Percentiles rank a stretch among this genome's conserved stretches.
phyloP scores from a whole-genome alignment of 2,888 invertebrate genomes.

The Fissipunctia ypsillon region DNA sequence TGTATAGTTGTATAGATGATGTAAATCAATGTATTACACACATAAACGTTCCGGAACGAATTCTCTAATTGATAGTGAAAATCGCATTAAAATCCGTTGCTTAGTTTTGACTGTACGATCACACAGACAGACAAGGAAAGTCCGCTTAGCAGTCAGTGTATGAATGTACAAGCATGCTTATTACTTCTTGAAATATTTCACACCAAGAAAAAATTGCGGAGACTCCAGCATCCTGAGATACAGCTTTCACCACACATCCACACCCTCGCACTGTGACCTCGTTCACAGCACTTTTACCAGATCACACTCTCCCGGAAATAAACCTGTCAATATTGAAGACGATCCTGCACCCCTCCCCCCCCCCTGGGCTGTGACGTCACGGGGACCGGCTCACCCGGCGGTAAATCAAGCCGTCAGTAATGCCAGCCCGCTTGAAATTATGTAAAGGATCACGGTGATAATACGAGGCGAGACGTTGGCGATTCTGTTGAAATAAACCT shows the following conservation, averaged over 20 bases:
- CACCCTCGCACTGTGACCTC: neutral
- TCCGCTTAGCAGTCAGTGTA: too few species aligned
- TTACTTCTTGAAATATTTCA: neutral
- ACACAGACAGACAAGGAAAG: too few species aligned
- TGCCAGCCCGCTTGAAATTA: slow-evolving; percentile 8
- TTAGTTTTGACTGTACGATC: too few species aligned
- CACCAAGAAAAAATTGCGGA: too few species aligned
- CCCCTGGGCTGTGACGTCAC: slow-evolving; percentile 25
- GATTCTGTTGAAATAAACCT: neutral
- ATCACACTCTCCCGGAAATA: slow-evolving; percentile 62
- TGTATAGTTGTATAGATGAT: too few species aligned
- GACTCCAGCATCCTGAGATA: neutral
- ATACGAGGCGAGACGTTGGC: neutral
- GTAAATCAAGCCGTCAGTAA: slow-evolving; percentile 37
- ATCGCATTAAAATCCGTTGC: too few species aligned
- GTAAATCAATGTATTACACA: too few species aligned
- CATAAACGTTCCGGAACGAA: too few species aligned
- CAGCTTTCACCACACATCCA: too few species aligned
- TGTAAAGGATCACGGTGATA: slow-evolving; percentile 8
- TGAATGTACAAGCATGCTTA: neutral
- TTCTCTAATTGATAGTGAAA: too few species aligned
- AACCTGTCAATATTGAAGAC: slow-evolving; percentile 65
- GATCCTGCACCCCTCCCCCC: slow-evolving; percentile 4
- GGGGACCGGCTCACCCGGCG: slow-evolving; percentile 36
- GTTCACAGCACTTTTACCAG: slow-evolving; percentile 4